A percentile compares a stretch with the other conserved stretches of the same genome.
These are phyloP conservation scores for Chelonia mydas DNA, from an alignment of 2,797 vertebrate species.

Conservation along the genomic window DNA sequence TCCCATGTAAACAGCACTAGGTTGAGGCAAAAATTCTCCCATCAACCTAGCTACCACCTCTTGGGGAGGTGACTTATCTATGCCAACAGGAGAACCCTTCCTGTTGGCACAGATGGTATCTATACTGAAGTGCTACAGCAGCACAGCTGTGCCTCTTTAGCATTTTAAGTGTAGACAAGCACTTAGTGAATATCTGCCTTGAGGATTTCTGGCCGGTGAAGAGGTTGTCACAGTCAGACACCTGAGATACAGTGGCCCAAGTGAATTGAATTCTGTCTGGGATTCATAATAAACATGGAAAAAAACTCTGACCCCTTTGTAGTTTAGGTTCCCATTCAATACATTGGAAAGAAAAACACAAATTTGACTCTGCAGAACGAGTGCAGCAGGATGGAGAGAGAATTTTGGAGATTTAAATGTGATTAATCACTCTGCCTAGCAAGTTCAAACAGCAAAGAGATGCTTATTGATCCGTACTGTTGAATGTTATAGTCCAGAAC, in stretches of 20 bases:
- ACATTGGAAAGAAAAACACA: neutral
- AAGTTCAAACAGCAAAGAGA: neutral
- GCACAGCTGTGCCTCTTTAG: neutral
- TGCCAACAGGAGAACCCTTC: neutral
- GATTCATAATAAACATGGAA: neutral
- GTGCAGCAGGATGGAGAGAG: neutral
- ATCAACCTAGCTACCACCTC: neutral
- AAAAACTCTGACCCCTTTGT: neutral
- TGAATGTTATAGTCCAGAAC: neutral
- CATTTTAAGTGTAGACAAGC: neutral
- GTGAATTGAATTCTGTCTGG: neutral
- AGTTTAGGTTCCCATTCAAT: neutral
- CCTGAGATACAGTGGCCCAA: neutral
- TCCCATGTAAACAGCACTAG: neutral
- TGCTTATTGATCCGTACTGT: neutral
- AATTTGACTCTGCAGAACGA: neutral
- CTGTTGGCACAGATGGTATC: neutral
- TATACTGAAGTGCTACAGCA: neutral
- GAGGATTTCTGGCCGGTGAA: neutral
- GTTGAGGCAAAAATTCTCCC: neutral
- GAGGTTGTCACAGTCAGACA: neutral
- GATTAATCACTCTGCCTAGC: neutral
- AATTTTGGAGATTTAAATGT: neutral
- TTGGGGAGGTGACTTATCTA: neutral
- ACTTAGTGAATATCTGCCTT: neutral